Evolutionary conservation across 2,888 invertebrate species (phyloP), one percentile per base, ranked within the genome.

Genomic region (Nomada ferruginata): DNA sequence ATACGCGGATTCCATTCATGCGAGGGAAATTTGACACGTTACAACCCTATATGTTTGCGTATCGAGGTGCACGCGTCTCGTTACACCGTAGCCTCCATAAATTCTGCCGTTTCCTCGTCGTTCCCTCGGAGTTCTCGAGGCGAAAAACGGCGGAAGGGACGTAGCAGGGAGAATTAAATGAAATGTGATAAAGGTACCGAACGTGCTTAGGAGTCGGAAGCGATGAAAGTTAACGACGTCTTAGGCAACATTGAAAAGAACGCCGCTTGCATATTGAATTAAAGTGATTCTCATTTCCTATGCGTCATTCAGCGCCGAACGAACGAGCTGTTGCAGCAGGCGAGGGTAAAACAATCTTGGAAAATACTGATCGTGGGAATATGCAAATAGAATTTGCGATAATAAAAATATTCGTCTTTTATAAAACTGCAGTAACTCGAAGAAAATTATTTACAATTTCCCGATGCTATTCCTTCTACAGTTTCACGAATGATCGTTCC

Each of bases 181-280:
- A 59, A 76, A 70, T 36, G 76, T 71, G 63, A 64, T 71, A 64
- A 64, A 71, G 64, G 50, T 10, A 29, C 13, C 55, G 76, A 59
- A 71, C 73, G 73, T 73, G 69, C 69, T 36, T 42, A 47, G 69
- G 55, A 20, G 26, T 20, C 52, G 75, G 55, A 55, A 55, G 69
- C 61, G 68, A 63, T 50, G 57, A 59, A 59, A 59, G 64, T 65
- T 59, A 65, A 72, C 57, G 36, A 72, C 59, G 59, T 76, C 72
- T 72, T 72, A 65, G 72, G 72, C 13, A 52, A 76, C 64, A 50
- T n/a, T 7, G 76, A 64, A 57, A 76, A 64, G 70, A 50, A 64
- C 73, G 47, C 36, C 2, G 47, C 47, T n/a, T 47, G 73, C 73
- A 73, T 73, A 73, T 65, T 59, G 57, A 73, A 73, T 73, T 73